Evolutionary conservation across 2,113 vertebrate species (phyloP).

Genomic region (Rhegmatorhina hoffmannsi): DNA sequence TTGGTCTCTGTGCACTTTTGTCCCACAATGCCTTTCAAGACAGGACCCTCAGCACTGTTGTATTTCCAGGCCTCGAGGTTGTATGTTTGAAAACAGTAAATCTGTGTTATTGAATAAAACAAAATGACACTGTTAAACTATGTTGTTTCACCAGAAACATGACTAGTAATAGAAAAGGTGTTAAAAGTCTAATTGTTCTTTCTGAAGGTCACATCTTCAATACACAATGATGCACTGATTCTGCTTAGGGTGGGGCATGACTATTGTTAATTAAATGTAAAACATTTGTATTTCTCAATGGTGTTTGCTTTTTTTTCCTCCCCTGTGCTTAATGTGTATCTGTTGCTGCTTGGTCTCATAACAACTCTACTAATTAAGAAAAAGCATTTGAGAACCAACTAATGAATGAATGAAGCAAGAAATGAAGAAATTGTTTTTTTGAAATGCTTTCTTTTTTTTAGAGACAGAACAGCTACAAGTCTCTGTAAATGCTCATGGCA

Average conservation of each 20-base stretch:
- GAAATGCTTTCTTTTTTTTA: not conserved
- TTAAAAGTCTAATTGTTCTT: not conserved
- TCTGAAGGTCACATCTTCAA: not conserved
- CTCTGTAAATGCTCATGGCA: not conserved
- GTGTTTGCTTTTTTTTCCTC: not conserved
- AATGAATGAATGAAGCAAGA: not conserved
- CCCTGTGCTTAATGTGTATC: not conserved
- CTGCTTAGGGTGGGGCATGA: not conserved
- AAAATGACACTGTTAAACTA: not conserved
- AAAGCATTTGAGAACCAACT: not conserved
- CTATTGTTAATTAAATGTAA: constrained; percentile 12
- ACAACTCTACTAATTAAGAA: constrained; percentile 25
- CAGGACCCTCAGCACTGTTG: not conserved
- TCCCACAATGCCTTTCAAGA: not conserved
- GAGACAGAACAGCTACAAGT: not conserved
- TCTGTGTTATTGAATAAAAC: not conserved
- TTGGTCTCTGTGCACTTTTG: not conserved
- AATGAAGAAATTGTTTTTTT: not conserved
- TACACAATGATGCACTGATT: not conserved
- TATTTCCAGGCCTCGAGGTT: not conserved
- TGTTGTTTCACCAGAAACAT: not conserved
- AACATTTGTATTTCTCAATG: not conserved
- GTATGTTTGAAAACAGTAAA: not conserved
- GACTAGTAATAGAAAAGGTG: not conserved
- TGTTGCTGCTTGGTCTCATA: not conserved